Base-by-base conservation (phyloP, 2,797 vertebrate genomes). In the Enteromius argenteus region DNA sequence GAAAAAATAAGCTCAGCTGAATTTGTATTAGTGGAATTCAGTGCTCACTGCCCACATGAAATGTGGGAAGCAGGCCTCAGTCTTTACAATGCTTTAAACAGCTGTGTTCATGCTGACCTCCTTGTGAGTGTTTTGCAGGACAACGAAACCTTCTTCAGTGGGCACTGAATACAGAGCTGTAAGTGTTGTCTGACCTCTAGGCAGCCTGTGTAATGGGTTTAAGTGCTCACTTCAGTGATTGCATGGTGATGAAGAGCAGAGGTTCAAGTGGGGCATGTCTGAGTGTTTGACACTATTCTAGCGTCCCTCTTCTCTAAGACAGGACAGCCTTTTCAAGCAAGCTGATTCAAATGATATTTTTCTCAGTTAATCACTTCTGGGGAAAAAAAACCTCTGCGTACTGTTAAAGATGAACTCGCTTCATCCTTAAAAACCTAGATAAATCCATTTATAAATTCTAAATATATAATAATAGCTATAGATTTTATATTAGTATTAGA, bases 191-290 rank as follows among this genome's bases (percentile, higher is more conserved):
- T 72, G 79, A 81, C 67, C 51, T 72, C 79, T 44, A 35, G 5
- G 68, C 8, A 30, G 79, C 51, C 19, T 60, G n/a, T 21, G 58
- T 44, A 35, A 72, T 56, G 19, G 49, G 17, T 84, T 78, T 68
- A 78, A 84, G 75, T 60, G 82, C 75, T 84, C 66, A 62, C 14
- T 84, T 32, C 68, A 73, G 13, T 64, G 67, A 71, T 71, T 78
- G 66, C 9, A 1, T 79, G 53, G 23, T 78, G 75, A 71, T 60
- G 75, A 72, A 84, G 51, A 78, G 10, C 9, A 60, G 6, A 37
- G 39, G 53, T 60, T 62, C 53, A 62, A 84, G 46, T 66, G 46
- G 46, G 46, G 23, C 46, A 53, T 32, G 32, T 67, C 46, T 67
- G 72, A 76, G 62, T 56, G 14, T 62, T 46, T 77, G 73, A 83